Evolutionary conservation across 1,140 invertebrate genomes (phyloP), one percentile per base, ranked within the genome.

Genomic region (Formica exsecta): DNA sequence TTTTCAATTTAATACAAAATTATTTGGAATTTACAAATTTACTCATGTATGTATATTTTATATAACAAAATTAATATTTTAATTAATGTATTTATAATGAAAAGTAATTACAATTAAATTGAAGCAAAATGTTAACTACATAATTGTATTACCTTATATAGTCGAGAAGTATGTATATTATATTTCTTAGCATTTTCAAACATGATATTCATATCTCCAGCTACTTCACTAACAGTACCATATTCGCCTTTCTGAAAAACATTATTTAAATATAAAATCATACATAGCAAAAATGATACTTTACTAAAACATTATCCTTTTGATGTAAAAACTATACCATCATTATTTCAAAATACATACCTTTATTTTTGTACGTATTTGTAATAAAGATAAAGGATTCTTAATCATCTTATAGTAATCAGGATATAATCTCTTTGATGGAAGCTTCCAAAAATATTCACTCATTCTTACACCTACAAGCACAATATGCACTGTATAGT

Each of bases 341-440:
- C 6, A 59, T 44, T 13, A 62, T 54, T 29, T 64, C n/a, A 66
- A 48, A 81, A 80, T 11, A 32, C 41, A 59, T 95, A 97, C 96
- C 96, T 98, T 97, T 32, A 99, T 96, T 95, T 99, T 99, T 70
- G 98, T 97, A 86, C 97, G 97, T 81, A 99, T 99, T 95, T 99
- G 98, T 76, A 97, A 97, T 87, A 99, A 95, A 0, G 99, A 99
- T 87, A 99, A 97, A 0, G 99, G 99, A 93, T 98, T 98, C 92
- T 98, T 98, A 68, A 99, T 99, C 93, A 99, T 98, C 91, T 98
- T 98, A 95, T 99, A 99, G 93, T 99, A 99, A 95, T 99, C 99
- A 0, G 99, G 98, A 95, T 99, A 99, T 87, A 97, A 97, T 38
- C 97, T 95, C 85, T 97, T 98, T 16, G 98, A 98, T 3, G 99